Evolutionary conservation across 2,888 invertebrate species (phyloP).

Genomic region (Archips xylosteana): DNA sequence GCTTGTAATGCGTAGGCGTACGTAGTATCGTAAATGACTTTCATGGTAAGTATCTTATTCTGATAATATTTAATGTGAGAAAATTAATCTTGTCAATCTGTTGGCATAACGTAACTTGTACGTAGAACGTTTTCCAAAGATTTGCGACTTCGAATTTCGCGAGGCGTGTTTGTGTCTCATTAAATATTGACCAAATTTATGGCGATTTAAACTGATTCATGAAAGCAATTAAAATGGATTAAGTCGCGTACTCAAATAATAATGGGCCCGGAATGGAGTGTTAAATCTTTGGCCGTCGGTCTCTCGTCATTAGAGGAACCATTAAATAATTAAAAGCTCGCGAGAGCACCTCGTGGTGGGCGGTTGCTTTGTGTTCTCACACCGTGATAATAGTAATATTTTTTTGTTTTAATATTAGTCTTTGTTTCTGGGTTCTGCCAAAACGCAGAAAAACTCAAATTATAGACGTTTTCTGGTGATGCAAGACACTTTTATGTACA

Average conservation of each 20-base stretch:
- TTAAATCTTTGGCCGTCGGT: conserved; percentile 28
- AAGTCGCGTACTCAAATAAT: conserved; percentile 17
- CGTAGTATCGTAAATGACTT: background rate
- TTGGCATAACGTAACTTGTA: background rate
- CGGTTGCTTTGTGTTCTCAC: background rate
- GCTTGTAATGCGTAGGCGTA: conserved; percentile 25
- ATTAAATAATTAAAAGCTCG: conserved; percentile 32
- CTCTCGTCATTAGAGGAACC: conserved; percentile 21
- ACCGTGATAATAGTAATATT: background rate
- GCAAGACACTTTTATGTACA: too few species aligned
- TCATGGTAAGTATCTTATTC: background rate
- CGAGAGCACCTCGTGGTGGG: conserved; percentile 12
- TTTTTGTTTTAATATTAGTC: too few species aligned
- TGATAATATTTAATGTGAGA: background rate
- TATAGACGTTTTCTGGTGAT: too few species aligned
- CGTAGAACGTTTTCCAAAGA: background rate
- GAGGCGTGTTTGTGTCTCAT: background rate
- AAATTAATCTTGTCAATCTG: background rate
- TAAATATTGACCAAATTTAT: background rate
- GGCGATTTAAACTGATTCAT: background rate
- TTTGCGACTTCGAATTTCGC: background rate
- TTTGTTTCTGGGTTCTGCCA: background rate
- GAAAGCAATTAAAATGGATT: conserved; percentile 22
- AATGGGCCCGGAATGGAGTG: conserved; percentile 19
- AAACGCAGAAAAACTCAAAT: too few species aligned